These are phyloP conservation scores for Oryzias dopingdopingensis DNA, from an alignment of 2,797 vertebrate species.

Conservation along the genomic window DNA sequence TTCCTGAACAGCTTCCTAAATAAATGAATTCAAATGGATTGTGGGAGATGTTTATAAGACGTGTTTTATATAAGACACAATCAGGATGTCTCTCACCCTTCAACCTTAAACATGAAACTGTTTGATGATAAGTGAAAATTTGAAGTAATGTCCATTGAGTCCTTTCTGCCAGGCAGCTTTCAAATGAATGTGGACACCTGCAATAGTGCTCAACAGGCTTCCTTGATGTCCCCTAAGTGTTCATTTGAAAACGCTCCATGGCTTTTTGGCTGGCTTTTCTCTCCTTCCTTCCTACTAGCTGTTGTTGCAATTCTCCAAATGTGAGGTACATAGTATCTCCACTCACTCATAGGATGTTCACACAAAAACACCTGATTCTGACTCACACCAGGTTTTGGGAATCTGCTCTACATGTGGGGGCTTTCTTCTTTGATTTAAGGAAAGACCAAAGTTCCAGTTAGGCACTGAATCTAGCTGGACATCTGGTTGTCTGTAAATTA, in stretches of 20 bases:
- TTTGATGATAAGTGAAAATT: constrained; percentile 47
- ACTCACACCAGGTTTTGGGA: constrained; percentile 55
- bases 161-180: constrained; percentile 39
- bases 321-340: constrained; percentile 38
- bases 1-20: constrained; percentile 50
- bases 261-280: constrained; percentile 54
- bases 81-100: constrained; percentile 35
- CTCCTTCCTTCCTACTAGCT: constrained; percentile 63
- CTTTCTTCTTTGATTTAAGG: constrained; percentile 52
- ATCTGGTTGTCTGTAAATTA: constrained; percentile 52
- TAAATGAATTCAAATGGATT: constrained; percentile 54
- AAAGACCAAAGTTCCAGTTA: constrained; percentile 56
- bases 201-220: constrained; percentile 59
- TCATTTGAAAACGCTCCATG: constrained; percentile 61
- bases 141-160: constrained; percentile 41
- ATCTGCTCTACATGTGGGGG: constrained; percentile 46
- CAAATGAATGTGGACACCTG: constrained; percentile 64
- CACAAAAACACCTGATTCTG: constrained; percentile 53
- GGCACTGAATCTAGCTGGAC: constrained; percentile 38
- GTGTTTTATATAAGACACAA: constrained; percentile 50
- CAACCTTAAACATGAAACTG: constrained; percentile 49
- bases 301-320: constrained; percentile 54
- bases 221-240: constrained; percentile 56
- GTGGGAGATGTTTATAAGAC: constrained; percentile 52
- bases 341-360: constrained; percentile 17